phyloP scores from a whole-genome alignment of 2,797 vertebrate genomes.

The Gymnocypris eckloni region DNA sequence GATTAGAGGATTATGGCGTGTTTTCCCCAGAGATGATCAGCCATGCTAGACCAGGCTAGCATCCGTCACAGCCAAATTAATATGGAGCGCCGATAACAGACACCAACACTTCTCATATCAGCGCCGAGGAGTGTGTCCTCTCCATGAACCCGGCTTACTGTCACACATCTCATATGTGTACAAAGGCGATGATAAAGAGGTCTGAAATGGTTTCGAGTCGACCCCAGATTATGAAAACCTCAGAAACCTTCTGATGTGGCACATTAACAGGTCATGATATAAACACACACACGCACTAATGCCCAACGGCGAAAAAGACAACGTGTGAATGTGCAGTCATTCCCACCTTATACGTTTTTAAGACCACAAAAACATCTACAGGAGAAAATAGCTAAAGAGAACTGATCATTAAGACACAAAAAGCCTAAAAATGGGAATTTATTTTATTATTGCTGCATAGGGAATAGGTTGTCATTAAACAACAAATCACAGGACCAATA shows the following conservation, averaged over 20 bases:
- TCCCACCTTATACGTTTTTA: neutral
- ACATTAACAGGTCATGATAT: constrained; percentile 66
- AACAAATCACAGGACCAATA: neutral
- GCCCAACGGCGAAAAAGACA: constrained; percentile 13
- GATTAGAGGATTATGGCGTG: constrained; percentile 78
- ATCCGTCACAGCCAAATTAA: constrained; percentile 72
- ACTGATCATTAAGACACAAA: neutral
- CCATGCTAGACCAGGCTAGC: constrained; percentile 46
- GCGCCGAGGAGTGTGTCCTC: constrained; percentile 53
- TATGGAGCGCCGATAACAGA: constrained; percentile 66
- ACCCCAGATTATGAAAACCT: constrained; percentile 77
- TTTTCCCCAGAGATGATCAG: constrained; percentile 67
- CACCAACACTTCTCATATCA: constrained; percentile 57
- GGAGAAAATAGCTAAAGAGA: neutral
- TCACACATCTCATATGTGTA: constrained; percentile 39
- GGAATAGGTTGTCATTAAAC: neutral
- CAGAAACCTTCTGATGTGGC: constrained; percentile 74
- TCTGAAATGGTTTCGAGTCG: constrained; percentile 77
- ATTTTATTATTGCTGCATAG: neutral
- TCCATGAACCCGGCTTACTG: constrained; percentile 59
- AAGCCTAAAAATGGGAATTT: neutral
- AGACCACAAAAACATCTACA: neutral
- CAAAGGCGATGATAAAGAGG: constrained; percentile 69
- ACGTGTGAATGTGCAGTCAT: neutral
- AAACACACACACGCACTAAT: constrained; percentile 5